Percentiles rank a stretch among this genome's conserved stretches.
These are phyloP conservation scores for Harpalus rufipes DNA, from an alignment of 2,888 invertebrate species.

Conservation along the genomic window DNA sequence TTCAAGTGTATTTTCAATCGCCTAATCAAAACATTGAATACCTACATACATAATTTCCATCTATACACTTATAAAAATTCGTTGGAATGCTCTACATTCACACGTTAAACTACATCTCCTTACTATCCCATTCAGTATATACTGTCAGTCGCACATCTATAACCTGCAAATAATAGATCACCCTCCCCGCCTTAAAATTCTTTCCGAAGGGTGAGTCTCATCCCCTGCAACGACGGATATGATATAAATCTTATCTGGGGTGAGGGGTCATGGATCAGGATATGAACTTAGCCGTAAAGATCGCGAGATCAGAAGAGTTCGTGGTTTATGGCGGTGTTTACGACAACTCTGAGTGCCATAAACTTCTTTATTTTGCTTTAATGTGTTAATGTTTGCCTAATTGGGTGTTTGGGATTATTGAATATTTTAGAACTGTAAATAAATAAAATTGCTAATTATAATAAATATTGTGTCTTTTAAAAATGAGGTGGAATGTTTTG, in stretches of 20 bases:
- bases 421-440: conserved; percentile 11
- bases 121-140: conserved; percentile 10
- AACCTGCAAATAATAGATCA: conserved; percentile 48
- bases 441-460: no score
- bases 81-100: not conserved
- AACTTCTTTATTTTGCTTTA: conserved; percentile 44
- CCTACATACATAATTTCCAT: no score
- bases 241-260: conserved; percentile 56
- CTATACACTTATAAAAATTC: conserved; percentile 1
- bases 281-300: conserved; percentile 40
- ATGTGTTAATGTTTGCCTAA: conserved; percentile 53
- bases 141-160: conserved; percentile 37
- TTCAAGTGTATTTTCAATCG: no score
- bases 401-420: conserved; percentile 46
- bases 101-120: conserved; percentile 11
- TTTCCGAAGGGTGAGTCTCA: conserved; percentile 24
- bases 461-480: no score
- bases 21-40: no score
- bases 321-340: conserved; percentile 44
- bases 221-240: conserved; percentile 37
- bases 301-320: conserved; percentile 35
- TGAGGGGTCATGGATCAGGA: conserved; percentile 22
- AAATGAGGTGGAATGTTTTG: no score
- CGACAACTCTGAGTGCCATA: conserved; percentile 26
- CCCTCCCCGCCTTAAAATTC: conserved; percentile 22